These are phyloP conservation scores for Neomonachus schauinslandi DNA, from an alignment of 2,113 vertebrate species.

Conservation along the genomic window DNA sequence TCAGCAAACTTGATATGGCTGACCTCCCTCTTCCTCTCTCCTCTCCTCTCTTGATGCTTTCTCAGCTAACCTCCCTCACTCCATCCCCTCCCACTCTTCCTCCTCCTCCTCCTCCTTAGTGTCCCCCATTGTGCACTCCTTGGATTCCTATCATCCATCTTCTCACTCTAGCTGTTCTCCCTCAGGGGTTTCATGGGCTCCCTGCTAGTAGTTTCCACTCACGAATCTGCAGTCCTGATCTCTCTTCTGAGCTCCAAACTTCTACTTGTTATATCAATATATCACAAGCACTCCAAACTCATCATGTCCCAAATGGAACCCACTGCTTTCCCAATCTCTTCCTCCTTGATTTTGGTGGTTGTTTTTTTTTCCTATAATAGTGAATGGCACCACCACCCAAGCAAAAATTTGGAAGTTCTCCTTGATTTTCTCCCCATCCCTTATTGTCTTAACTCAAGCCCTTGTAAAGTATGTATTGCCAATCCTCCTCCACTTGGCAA, in stretches of 20 bases:
- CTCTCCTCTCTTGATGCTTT: neutral
- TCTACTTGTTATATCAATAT: neutral
- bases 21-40: neutral
- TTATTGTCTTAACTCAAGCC: neutral
- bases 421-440: neutral
- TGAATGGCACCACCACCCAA: neutral
- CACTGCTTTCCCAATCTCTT: neutral
- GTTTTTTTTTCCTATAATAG: neutral
- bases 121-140: neutral
- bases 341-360: neutral
- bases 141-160: neutral
- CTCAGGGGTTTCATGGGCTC: neutral
- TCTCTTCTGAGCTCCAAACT: neutral
- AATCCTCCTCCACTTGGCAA: no score
- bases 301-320: neutral
- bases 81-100: neutral
- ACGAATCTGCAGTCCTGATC: neutral
- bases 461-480: neutral
- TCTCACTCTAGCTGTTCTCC: neutral
- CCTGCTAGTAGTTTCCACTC: neutral
- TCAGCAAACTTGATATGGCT: neutral
- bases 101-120: neutral
- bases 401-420: neutral
- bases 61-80: neutral
- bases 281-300: neutral